Evolutionary conservation across 2,888 invertebrate genomes (phyloP), one percentile per base, ranked within the genome.

Genomic region (Apantesis nais): DNA sequence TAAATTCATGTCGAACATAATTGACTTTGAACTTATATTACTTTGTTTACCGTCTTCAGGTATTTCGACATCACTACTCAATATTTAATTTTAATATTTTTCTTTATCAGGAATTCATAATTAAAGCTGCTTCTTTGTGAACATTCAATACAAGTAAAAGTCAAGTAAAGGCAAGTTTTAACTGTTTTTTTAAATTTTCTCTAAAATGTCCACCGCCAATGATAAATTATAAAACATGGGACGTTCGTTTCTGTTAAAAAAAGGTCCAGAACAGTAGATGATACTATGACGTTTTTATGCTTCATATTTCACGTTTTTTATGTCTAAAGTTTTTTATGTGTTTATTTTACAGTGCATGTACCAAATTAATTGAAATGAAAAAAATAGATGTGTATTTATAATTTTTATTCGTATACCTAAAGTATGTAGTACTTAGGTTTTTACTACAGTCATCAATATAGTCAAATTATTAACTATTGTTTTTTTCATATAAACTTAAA

Each of bases 51-150:
- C 67, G 65, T 66, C 41, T 66, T 22, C 62, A 61, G 31, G 66
- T 60, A 72, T 72, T 73, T 67, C 37, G 71, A 70, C 74, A 80
- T 81, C 71, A 79, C 81, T 83, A 79, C 80, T 84, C 76, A 85
- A 83, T 83, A 80, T 81, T 82, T 81, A 80, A 22, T 48, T 48
- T 82, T 82, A 75, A 67, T 74, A 41, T 39, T 58, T 68, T 58
- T n/a, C 64, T 76, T 71, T 74, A 78, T 83, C 79, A 80, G 67
- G 66, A 74, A 63, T 62, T 71, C 71, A 12, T n/a, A 62, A 39
- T 62, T 37, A 1, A 62, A 39, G 2, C n/a, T 37, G 12, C 11
- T 62, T 11, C 12, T 31, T 31, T 62, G 14, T 25, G 25, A 39
- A 12, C 11, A 12, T 39, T 58, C 65, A 63, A 73, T 78, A 74